Base-by-base conservation (phyloP, 2,888 invertebrate species). In the Lordiphosa andalusiaca region DNA sequence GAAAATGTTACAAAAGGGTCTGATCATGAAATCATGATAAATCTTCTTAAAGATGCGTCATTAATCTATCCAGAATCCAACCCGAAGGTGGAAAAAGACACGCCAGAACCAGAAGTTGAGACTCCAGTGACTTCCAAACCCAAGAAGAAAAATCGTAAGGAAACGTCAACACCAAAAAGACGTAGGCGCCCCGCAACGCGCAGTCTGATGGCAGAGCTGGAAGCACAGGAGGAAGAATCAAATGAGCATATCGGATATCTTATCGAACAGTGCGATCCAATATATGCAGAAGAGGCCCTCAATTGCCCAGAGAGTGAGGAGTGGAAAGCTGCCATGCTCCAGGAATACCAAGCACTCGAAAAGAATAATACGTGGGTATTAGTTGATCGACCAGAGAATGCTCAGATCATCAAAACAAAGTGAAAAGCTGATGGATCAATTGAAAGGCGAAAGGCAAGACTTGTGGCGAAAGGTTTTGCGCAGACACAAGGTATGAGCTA, bases 331-430 rank as follows among this genome's bases (percentile, higher is more conserved):
- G 51, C 41, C 12, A 51, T 51, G 51, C n/a, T 40, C 12, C 16
- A 21, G 13, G 51, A 39, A 41, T 51, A 41, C 41, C 40, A 51
- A n/a, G 33, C 33, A 30, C 51, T 51, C 5, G 16, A 40, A 41
- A 51, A 51, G 33, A 51, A 51, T 51, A 16, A 51, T 6, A 51
- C 51, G 23, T 51, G 51, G 41, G n/a, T n/a, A n/a, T n/a, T n/a
- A n/a, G n/a, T n/a, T 4, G 41, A 51, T 16, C 36, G 41, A 40
- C 41, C 40, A 40, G 19, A 30, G 21, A 21, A 51, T 40, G 41
- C 39, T 40, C 19, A 23, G 12, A 41, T 51, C 6, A 51, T 51
- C 38, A 33, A 41, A n/a, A 40, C 51, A 10, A 51, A 51, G 30
- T 51, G 21, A 38, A 49, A 38, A 12, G 19, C 38, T 23, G 37